Percentiles rank a stretch among this genome's conserved stretches.
Conservation (phyloP, 2,888 invertebrate genomes). For the Pardosa pseudoannulata region DNA sequence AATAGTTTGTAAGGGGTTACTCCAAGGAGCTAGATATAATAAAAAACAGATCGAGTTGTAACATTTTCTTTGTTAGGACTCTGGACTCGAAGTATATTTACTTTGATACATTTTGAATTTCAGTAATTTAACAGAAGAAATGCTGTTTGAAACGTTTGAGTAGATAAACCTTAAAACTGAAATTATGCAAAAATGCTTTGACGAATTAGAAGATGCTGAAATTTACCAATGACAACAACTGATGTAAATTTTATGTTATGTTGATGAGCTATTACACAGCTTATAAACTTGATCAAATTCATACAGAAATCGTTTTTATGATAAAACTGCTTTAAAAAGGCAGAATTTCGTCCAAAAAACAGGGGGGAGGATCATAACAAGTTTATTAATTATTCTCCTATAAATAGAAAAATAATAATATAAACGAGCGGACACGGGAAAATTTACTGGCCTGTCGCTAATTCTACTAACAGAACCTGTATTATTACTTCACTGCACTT, state of each 20-base stretch:
- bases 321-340: too few relatives aligned
- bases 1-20: background rate
- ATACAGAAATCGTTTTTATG: too few relatives aligned
- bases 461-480: background rate
- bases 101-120: too few relatives aligned
- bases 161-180: conserved; percentile 28
- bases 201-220: conserved; percentile 26
- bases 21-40: too few relatives aligned
- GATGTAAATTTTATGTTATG: conserved; percentile 21
- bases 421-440: too few relatives aligned
- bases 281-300: background rate
- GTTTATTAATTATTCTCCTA: too few relatives aligned
- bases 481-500: background rate
- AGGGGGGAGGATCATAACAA: too few relatives aligned
- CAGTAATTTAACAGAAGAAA: conserved; percentile 64
- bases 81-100: too few relatives aligned
- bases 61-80: too few relatives aligned
- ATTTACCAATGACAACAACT: conserved; percentile 11
- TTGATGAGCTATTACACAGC: conserved; percentile 26
- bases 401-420: too few relatives aligned
- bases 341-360: too few relatives aligned
- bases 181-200: conserved; percentile 20
- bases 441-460: background rate
- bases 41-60: too few relatives aligned
- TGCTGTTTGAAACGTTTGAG: conserved; percentile 1